These are phyloP conservation scores for Sitodiplosis mosellana DNA, from an alignment of 1,140 invertebrate genomes.

Conservation along the genomic window DNA sequence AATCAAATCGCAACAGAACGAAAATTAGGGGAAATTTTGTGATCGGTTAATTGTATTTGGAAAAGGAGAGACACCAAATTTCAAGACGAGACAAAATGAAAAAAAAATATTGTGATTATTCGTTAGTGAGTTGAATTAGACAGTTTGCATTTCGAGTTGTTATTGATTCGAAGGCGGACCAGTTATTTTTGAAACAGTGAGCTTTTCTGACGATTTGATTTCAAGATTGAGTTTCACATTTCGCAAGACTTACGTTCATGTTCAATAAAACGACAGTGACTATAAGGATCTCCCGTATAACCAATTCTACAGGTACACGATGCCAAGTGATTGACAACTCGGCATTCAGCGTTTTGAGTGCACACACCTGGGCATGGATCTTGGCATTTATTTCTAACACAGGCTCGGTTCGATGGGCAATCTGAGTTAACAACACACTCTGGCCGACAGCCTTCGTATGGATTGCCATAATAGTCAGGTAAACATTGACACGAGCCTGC, in stretches of 20 bases:
- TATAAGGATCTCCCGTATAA: conserved; percentile 62
- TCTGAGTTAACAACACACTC: conserved; percentile 73
- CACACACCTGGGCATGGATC: conserved; percentile 66
- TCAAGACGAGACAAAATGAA: no score
- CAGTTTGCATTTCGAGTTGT: no score
- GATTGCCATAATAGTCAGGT: conserved; percentile 42
- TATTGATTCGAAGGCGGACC: no score
- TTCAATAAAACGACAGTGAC: conserved; percentile 20
- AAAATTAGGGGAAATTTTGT: no score
- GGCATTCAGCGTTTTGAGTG: conserved; percentile 48
- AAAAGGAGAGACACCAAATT: no score
- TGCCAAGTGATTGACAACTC: conserved; percentile 63
- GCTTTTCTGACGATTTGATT: no score
- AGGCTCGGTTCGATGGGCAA: conserved; percentile 52
- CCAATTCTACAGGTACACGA: conserved; percentile 50
- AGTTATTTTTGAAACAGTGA: no score
- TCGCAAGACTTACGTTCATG: conserved; percentile 31
- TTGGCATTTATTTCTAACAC: conserved; percentile 50
- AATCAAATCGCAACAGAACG: no score
- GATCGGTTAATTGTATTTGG: no score
- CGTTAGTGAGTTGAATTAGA: no score
- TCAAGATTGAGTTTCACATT: no score
- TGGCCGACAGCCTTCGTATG: conserved; percentile 51
- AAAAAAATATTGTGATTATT: no score
- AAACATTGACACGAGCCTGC: conserved; percentile 41